Conservation (phyloP, 2,113 vertebrate genomes). For the Cololabis saira region DNA sequence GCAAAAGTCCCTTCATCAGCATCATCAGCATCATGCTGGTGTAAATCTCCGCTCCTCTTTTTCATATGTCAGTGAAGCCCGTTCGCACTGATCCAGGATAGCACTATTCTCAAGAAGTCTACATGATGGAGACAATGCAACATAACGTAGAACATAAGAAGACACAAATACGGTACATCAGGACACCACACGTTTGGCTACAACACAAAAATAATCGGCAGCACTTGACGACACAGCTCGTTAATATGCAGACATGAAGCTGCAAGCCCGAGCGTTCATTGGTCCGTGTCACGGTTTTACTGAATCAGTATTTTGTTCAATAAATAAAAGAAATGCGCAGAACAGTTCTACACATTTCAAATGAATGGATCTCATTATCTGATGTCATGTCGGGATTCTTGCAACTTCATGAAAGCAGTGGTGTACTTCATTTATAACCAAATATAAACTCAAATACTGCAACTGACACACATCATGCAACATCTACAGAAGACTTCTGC, state of each 20-base stretch:
- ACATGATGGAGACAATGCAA: conserved; percentile 92
- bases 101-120: conserved; percentile 94
- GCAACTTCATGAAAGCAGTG: conserved; percentile 47
- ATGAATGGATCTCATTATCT: background rate
- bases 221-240: conserved; percentile 57
- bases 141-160: conserved; percentile 83
- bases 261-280: conserved; percentile 1
- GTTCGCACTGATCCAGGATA: conserved; percentile 90
- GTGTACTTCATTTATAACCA: conserved; percentile 45
- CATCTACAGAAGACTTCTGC: conserved; percentile 26
- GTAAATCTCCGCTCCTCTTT: conserved; percentile 85
- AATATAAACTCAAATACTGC: conserved; percentile 56
- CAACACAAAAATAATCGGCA: conserved; percentile 49
- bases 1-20: conserved; percentile 83
- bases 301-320: too few species aligned
- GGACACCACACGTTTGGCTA: conserved; percentile 46
- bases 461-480: conserved; percentile 64
- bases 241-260: conserved; percentile 30
- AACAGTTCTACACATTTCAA: background rate
- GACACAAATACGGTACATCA: conserved; percentile 60
- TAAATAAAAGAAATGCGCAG: background rate
- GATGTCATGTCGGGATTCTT: conserved; percentile 5
- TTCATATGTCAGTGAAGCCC: conserved; percentile 86
- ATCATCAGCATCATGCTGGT: conserved; percentile 88
- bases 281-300: too few species aligned